Evolutionary conservation across 2,888 invertebrate genomes (phyloP), one percentile per base, ranked within the genome.

Genomic region (Idaea aversata): DNA sequence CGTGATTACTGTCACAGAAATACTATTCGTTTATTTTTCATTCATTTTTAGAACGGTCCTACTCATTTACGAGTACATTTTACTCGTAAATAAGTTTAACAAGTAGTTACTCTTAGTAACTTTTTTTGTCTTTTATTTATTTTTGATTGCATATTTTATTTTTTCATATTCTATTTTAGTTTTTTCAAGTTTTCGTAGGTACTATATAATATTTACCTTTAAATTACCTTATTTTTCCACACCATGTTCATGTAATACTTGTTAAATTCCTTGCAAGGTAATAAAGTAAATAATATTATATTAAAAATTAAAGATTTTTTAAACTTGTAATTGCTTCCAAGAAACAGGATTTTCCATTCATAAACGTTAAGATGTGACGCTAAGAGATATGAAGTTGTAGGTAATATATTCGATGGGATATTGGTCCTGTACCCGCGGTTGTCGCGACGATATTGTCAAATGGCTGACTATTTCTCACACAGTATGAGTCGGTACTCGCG

Each of bases 401-500:
- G 77, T 78, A 79, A 82, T 77, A 78, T 79, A 83, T 76, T 76
- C 76, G 72, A 69, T 76, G 75, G 81, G 75, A 77, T 82, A 80
- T 85, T 82, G 81, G 75, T 75, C 72, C 75, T 71, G 75, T 85
- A 79, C 61, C 47, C 82, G 83, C 74, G 80, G 81, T 78, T 76
- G 77, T 82, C 78, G 78, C 82, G 81, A 82, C 79, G 84, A 87
- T 88, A 85, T 85, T 87, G 85, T 87, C 86, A 88, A 88, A 89
- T 88, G 83, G 81, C 77, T 77, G 78, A 78, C 86, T 80, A 89
- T 89, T 86, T 89, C 85, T 89, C 88, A 88, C 88, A 75, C 88
- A 86, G 88, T 88, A 75, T 87, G 88, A 85, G 83, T 66, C 81
- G 77, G 76, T 85, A 83, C 85, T 86, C 81, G 82, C 79, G 81